Evolutionary conservation across 1,140 invertebrate genomes (phyloP).

Genomic region (Ceratosolen fusciceps): DNA sequence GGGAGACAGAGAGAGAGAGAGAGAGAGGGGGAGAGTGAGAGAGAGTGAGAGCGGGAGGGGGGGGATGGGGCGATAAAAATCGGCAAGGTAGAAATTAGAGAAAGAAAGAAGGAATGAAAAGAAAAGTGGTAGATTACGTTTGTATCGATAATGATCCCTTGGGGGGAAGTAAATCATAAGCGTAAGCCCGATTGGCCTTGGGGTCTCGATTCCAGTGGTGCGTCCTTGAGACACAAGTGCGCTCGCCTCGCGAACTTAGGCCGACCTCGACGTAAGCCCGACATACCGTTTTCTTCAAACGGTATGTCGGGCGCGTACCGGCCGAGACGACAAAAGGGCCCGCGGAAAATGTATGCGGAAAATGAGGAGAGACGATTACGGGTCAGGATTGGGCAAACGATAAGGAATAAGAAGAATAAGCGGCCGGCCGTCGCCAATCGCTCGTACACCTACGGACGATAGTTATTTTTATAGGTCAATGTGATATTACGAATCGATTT

Average conservation of each 20-base stretch:
- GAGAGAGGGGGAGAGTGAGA: too few relatives aligned
- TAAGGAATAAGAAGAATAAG: slow-evolving; percentile 14
- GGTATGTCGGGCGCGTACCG: background rate
- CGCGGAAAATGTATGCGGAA: too few relatives aligned
- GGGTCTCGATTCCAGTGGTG: background rate
- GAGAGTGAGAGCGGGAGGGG: too few relatives aligned
- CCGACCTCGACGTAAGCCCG: background rate
- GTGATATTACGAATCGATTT: slow-evolving; percentile 45
- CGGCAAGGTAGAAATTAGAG: too few relatives aligned
- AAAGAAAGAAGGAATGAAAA: too few relatives aligned
- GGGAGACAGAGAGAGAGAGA: too few relatives aligned
- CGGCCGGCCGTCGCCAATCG: background rate
- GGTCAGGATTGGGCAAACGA: background rate
- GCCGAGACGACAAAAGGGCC: background rate
- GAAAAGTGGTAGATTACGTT: too few relatives aligned
- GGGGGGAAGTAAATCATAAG: background rate
- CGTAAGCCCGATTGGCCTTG: slow-evolving; percentile 5
- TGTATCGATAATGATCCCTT: too few relatives aligned
- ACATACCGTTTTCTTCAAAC: background rate
- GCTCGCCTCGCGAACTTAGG: background rate
- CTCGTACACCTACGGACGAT: background rate
- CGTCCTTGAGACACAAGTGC: background rate
- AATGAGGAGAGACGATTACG: background rate
- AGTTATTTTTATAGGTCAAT: slow-evolving; percentile 46
- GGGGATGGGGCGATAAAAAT: too few relatives aligned